phyloP scores from a whole-genome alignment of 1,140 invertebrate genomes.

The Anthonomus grandis region DNA sequence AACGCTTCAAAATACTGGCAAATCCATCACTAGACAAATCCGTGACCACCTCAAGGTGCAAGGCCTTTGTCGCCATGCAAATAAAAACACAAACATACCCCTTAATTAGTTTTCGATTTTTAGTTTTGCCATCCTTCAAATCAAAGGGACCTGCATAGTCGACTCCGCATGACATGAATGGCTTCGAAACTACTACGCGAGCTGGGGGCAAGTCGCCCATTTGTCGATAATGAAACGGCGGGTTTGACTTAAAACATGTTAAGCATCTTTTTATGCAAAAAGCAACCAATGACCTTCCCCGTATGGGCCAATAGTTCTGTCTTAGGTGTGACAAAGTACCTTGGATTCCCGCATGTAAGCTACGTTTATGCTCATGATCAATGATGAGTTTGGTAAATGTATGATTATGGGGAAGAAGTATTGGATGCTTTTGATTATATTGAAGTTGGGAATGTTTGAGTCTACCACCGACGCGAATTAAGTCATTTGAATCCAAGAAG shows the following conservation, averaged over 20 bases:
- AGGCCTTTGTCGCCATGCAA: neutral
- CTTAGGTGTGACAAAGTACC: neutral
- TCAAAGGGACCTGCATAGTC: slow-evolving; percentile 26
- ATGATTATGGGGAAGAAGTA: slow-evolving; percentile 34
- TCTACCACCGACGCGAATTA: slow-evolving; percentile 49
- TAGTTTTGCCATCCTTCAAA: slow-evolving; percentile 8
- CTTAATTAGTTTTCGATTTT: slow-evolving; percentile 8
- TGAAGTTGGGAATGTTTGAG: slow-evolving; percentile 34
- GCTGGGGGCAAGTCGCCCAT: slow-evolving; percentile 43
- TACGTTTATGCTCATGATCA: slow-evolving; percentile 22
- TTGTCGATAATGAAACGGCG: slow-evolving; percentile 23
- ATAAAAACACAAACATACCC: slow-evolving; percentile 10
- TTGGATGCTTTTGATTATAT: slow-evolving; percentile 33
- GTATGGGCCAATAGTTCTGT: slow-evolving; percentile 30
- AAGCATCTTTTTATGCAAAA: slow-evolving; percentile 29
- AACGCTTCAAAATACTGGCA: slow-evolving; percentile 32
- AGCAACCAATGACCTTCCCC: slow-evolving; percentile 25
- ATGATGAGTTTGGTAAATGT: slow-evolving; percentile 30
- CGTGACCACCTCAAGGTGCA: slow-evolving; percentile 6
- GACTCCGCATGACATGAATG: slow-evolving; percentile 36
- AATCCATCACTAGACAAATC: slow-evolving; percentile 14
- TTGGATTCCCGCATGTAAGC: slow-evolving; percentile 22
- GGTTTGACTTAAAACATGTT: slow-evolving; percentile 22
- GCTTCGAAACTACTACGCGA: slow-evolving; percentile 27
- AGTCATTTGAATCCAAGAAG: slow-evolving; percentile 44